Base-by-base conservation (phyloP, 1,140 invertebrate genomes). In the Aphelenchoides fujianensis region DNA sequence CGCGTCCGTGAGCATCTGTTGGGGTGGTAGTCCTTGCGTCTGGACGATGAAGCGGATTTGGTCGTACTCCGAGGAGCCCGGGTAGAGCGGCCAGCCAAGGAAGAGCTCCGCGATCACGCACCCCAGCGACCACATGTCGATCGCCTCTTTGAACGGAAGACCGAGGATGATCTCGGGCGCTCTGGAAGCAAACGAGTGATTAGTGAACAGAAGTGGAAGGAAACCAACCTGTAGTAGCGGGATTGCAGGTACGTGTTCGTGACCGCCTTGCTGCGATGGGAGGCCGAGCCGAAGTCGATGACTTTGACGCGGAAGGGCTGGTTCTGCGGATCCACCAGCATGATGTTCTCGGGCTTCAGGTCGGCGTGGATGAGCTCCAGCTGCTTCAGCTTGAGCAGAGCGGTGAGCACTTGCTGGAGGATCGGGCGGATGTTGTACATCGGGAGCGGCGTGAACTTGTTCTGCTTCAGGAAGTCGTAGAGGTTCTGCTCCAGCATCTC, bases 401-500 rank as follows among this genome's bases (percentile, higher is more conserved):
- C 96, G 16, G 95, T 98, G 77, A 98, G 88, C 64, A 98, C 95
- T 89, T 99, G 97, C 86, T 98, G 95, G 77, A 98, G 89, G 82
- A 99, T 98, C 48, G 96, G 97, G 85, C 96, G 89, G 85, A 98
- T 99, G 85, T 94, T 97, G 84, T 98, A 97, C 55, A 98, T 89
- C 54, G 95, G 95, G 79, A 98, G 87, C 1, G 71, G 71, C 34
- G 54, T 74, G 88, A 85, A 98, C 88, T 99, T 98, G 87, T 98
- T 98, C 86, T 98, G 95, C 86, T 98, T 99, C 63, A 99, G 90
- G 87, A 98, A 99, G 88, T 99, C 97, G 87, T 99, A 99, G 67
- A 99, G 89, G 87, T 99, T 99, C 88, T 98, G 96, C 85, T 99
- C 96, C 74, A 99, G 89, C 95, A 99, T 98, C 87, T 98, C 96